phyloP scores from a whole-genome alignment of 92 coral and sea anemone species.

The Heteractis magnifica region DNA sequence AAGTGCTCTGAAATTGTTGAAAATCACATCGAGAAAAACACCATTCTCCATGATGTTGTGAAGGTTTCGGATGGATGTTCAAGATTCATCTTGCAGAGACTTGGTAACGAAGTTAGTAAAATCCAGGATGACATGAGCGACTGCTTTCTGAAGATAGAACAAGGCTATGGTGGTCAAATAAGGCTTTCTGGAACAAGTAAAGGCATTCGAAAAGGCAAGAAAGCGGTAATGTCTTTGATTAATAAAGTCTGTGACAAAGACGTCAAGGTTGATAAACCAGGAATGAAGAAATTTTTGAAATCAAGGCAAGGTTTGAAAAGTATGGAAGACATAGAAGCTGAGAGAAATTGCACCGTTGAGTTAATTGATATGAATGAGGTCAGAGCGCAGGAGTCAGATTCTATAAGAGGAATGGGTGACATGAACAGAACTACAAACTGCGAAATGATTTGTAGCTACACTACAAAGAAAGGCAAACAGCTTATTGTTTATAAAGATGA shows the following conservation, averaged over 20 bases:
- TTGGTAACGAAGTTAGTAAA: slow-evolving; percentile 14
- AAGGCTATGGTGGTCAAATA: slow-evolving; percentile 26
- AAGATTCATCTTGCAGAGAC: slow-evolving; percentile 15
- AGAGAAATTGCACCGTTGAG: slow-evolving; percentile 43
- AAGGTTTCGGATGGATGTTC: slow-evolving; percentile 26
- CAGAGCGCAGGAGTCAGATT: background rate
- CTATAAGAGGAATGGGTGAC: background rate
- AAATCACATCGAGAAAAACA: slow-evolving; percentile 37
- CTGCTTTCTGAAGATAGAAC: slow-evolving; percentile 15
- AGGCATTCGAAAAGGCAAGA: slow-evolving; percentile 42
- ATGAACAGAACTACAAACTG: background rate
- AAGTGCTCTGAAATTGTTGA: slow-evolving; percentile 10
- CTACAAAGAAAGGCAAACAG: slow-evolving; percentile 24
- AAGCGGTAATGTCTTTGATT: slow-evolving; percentile 13
- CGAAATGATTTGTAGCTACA: slow-evolving; percentile 21
- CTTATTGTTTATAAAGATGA: slow-evolving; percentile 60
- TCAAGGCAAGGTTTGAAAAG: slow-evolving; percentile 24
- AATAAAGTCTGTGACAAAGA: slow-evolving; percentile 29
- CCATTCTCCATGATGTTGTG: slow-evolving; percentile 29
- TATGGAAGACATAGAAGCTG: slow-evolving; percentile 27
- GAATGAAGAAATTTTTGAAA: slow-evolving; percentile 54
- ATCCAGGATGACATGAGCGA: slow-evolving; percentile 7
- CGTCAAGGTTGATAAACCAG: slow-evolving; percentile 39
- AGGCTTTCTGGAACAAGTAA: slow-evolving; percentile 58
- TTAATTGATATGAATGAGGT: background rate